Evolutionary conservation across 2,888 invertebrate genomes (phyloP), one percentile per base, ranked within the genome.

Genomic region (Xestoiulus laeticollis): DNA sequence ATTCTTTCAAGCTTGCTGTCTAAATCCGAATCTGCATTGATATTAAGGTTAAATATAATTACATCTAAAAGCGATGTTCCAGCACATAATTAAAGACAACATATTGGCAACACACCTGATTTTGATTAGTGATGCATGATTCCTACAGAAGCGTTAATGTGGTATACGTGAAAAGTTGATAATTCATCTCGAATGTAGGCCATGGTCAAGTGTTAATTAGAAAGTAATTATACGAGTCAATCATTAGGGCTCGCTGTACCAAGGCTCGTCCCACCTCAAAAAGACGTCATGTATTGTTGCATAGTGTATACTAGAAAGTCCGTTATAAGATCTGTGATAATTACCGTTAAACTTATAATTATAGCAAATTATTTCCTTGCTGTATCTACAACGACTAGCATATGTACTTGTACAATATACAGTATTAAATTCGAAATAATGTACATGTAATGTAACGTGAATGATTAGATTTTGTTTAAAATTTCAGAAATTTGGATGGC

Each of bases 121-220:
- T n/a, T 59, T 59, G 2, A n/a, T 48, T 19, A 59, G 6, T 16
- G 19, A 19, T 59, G 53, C n/a, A n/a, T n/a, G 53, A 19, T 6
- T n/a, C 53, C n/a, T 59, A n/a, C n/a, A 59, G 53, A 59, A n/a
- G 53, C 38, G 38, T 38, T 59, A n/a, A 16, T 59, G n/a, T 59
- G 53, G n/a, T 19, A 59, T 19, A 59, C 53, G n/a, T 59, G 53
- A 16, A 59, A 19, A 59, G 53, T 59, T 59, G 53, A n/a, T 8
- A 59, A 59, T 59, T 59, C 53, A n/a, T 59, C n/a, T n/a, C 1
- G n/a, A 59, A 59, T 59, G 19, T 5, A 59, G 53, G 53, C 53
- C 53, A 59, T 59, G 53, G 53, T 59, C n/a, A 59, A 59, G 53
- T 59, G 53, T 59, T 59, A 59, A 59, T 59, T 59, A 59, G 53